These are phyloP conservation scores for Scotopteryx bipunctaria DNA, from an alignment of 2,888 invertebrate species.

Conservation along the genomic window DNA sequence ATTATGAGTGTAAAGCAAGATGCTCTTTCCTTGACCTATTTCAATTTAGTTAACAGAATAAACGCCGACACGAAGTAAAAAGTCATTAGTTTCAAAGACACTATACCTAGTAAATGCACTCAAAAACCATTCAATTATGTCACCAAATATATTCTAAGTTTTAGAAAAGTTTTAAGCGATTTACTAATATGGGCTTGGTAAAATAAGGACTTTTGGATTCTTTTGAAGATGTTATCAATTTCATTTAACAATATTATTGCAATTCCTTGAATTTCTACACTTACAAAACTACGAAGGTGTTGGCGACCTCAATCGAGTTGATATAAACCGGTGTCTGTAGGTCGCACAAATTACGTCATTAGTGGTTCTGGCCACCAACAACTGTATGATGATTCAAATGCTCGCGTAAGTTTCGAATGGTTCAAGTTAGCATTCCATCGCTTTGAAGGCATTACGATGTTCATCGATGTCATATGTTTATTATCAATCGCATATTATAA, in stretches of 20 bases:
- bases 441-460: slow-evolving; percentile 45
- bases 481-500: neutral
- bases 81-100: neutral
- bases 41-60: slow-evolving; percentile 6
- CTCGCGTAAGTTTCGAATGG: slow-evolving; percentile 33
- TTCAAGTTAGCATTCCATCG: slow-evolving; percentile 55
- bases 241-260: neutral
- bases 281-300: slow-evolving; percentile 17
- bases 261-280: neutral
- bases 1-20: slow-evolving; percentile 5
- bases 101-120: neutral
- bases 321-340: slow-evolving; percentile 63
- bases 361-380: slow-evolving; percentile 42
- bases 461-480: slow-evolving; percentile 16
- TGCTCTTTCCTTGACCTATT: slow-evolving; percentile 23
- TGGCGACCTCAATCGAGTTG: slow-evolving; percentile 36
- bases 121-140: neutral
- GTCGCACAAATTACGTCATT: slow-evolving; percentile 70
- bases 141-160: neutral
- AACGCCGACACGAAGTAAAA: neutral
- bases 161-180: neutral
- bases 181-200: neutral
- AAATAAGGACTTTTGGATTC: neutral
- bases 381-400: slow-evolving; percentile 60
- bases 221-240: neutral